phyloP scores from a whole-genome alignment of 2,113 vertebrate species.

The Eulemur rufifrons region DNA sequence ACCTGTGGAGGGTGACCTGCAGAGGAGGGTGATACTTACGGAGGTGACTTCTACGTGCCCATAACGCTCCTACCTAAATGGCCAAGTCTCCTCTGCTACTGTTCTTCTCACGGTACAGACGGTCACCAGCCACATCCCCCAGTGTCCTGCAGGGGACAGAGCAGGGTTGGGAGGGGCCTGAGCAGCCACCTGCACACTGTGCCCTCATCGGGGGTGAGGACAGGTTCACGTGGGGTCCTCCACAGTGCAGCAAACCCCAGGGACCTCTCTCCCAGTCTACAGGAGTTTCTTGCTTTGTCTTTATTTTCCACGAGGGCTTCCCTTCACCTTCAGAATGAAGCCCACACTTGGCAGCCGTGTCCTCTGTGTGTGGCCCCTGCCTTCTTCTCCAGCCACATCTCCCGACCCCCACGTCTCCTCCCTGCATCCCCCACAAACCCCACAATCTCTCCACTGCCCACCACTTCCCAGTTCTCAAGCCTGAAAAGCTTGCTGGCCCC shows the following conservation, averaged over 20 bases:
- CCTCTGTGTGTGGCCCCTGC: neutral
- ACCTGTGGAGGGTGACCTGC: neutral
- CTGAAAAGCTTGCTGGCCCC: neutral
- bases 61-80: neutral
- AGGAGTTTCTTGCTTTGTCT: neutral
- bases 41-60: neutral
- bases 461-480: neutral
- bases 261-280: neutral
- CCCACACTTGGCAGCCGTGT: too few species aligned
- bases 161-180: neutral
- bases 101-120: neutral
- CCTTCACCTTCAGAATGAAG: neutral
- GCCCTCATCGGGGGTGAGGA: rapidly evolving
- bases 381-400: neutral
- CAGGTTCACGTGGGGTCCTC: neutral
- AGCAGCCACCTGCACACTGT: neutral
- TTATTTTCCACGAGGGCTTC: neutral
- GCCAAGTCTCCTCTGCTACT: neutral
- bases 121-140: neutral
- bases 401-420: neutral
- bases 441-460: neutral
- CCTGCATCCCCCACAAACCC: neutral
- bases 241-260: neutral
- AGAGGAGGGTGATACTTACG: rapidly evolving
- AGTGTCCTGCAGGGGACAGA: neutral